Base-by-base conservation (phyloP, 2,113 vertebrate species). In the Peromyscus maniculatus region DNA sequence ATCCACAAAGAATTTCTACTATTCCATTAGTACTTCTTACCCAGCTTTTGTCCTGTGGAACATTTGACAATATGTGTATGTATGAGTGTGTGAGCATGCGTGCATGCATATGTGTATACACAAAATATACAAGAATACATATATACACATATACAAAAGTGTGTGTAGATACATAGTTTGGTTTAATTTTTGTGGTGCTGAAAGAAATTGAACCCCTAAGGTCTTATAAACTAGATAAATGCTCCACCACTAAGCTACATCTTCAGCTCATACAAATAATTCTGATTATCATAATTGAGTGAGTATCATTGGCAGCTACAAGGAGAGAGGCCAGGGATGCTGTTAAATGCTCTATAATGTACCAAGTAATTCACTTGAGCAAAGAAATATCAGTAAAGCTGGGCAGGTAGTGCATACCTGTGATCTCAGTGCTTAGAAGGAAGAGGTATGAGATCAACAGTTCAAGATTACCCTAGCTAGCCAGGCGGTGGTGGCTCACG, bases 1-100 rank as follows among this genome's bases (percentile, higher is more conserved):
- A 66, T 59, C 36, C 64, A 91, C 88, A 94, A 13, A 83, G 28
- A 93, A 95, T 87, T 94, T 28, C 39, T 91, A 91, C 66, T 13
- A 24, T 33, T 79, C 89, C 2, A 72, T 84, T 21, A 49, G 24
- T 36, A 93, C 21, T 92, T 92, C 80, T 92, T 72, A 92, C 7
- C 33, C 39, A 64, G 80, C 39, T 59, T 83, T 86, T 86, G n/a
- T 31, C 59, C 59, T 64, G 24, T 11, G 92, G 21, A 21, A 79
- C 39, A 31, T 84, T n/a, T 94, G 82, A 88, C 31, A 95, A 11
- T 55, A 67, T 64, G 10, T 55, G 1, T 84, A 16, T 82, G 52
- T 36, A 22, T 59, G 24, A 3, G 46, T 33, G 31, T 80, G 49
- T 33, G 26, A 15, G 28, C 55, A 8, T 79, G 16, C 21, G 21